These are phyloP conservation scores for Meteorus colon DNA, from an alignment of 2,888 invertebrate species.

Conservation along the genomic window DNA sequence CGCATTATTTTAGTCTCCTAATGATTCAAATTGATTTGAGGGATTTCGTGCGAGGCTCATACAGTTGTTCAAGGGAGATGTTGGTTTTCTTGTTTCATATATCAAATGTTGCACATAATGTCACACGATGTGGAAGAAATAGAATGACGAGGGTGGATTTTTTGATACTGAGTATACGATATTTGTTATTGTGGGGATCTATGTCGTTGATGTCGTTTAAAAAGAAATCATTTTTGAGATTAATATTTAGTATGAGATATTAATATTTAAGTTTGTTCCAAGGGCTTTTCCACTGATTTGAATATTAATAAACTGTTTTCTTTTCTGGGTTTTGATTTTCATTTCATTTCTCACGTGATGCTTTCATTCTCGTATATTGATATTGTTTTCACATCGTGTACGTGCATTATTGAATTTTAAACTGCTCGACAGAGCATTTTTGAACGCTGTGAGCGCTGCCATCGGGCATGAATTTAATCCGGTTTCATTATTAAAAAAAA, in stretches of 20 bases:
- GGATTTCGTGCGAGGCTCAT: slow-evolving; percentile 4
- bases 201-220: not conserved
- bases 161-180: not conserved
- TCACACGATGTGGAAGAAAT: not conserved
- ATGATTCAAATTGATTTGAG: slow-evolving; percentile 52
- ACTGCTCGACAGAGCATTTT: not conserved
- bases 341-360: not conserved
- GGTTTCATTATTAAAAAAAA: not conserved
- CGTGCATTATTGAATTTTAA: slow-evolving; percentile 8
- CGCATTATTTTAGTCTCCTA: slow-evolving; percentile 51
- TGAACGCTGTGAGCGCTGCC: not conserved
- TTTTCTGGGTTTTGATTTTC: no score
- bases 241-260: not conserved
- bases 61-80: not conserved
- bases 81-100: slow-evolving; percentile 13
- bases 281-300: no score
- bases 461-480: not conserved
- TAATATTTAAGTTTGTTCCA: not conserved
- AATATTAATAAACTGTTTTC: not conserved
- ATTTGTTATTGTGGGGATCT: not conserved
- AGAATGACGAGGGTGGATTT: not conserved
- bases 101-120: slow-evolving; percentile 7
- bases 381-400: not conserved
- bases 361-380: not conserved
- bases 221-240: not conserved